Conservation (phyloP, 2,113 vertebrate species). For the Chrysemys picta region DNA sequence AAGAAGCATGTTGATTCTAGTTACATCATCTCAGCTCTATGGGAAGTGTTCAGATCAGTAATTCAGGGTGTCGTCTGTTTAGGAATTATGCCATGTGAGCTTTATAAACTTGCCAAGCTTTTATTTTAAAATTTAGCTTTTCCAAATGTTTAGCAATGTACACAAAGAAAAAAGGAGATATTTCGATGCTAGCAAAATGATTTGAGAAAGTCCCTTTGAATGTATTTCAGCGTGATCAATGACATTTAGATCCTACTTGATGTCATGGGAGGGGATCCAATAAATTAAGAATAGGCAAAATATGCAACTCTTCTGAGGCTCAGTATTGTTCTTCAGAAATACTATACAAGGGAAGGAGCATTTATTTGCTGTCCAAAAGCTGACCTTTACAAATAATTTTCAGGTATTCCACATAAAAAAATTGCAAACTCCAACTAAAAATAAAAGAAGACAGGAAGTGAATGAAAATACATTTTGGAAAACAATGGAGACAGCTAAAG, state of each 20-base stretch:
- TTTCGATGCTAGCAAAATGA: neutral
- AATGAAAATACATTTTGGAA: conserved; percentile 71
- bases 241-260: accelerated
- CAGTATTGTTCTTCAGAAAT: neutral
- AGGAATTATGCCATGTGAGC: neutral
- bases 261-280: neutral
- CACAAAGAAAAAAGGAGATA: neutral
- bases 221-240: neutral
- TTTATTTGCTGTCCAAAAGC: conserved; percentile 56
- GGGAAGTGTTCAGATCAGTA: neutral
- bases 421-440: conserved; percentile 76
- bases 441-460: conserved; percentile 75
- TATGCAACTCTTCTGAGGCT: neutral
- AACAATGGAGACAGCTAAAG: conserved; percentile 72
- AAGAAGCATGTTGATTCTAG: neutral
- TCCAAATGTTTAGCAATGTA: neutral
- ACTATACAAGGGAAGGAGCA: conserved; percentile 44
- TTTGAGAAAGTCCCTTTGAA: neutral
- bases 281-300: neutral
- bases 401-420: conserved; percentile 73
- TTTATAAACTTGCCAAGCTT: conserved; percentile 23
- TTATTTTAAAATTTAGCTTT: conserved; percentile 37
- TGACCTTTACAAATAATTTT: conserved; percentile 68
- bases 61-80: conserved; percentile 14
- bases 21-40: neutral